These are phyloP conservation scores for Spodoptera litura DNA, from an alignment of 1,140 invertebrate genomes.

Conservation along the genomic window DNA sequence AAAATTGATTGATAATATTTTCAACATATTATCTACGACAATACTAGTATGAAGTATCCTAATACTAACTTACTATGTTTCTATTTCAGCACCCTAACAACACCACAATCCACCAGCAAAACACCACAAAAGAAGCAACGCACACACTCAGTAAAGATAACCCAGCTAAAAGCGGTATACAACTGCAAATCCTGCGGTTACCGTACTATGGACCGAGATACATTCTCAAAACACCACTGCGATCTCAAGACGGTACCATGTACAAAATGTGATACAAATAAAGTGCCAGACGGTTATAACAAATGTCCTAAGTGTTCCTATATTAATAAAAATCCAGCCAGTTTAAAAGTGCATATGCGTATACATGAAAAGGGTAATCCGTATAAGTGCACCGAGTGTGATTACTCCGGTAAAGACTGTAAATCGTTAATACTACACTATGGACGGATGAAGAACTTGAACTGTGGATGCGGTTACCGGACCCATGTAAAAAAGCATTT, in stretches of 20 bases:
- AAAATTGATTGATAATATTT: no score
- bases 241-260: background rate
- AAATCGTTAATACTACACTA: background rate
- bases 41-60: background rate
- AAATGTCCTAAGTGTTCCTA: conserved; percentile 5
- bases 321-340: background rate
- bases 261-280: background rate
- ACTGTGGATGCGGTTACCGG: background rate
- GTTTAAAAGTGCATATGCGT: conserved; percentile 19
- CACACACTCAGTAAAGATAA: conserved; percentile 17
- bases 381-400: conserved; percentile 28
- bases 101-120: background rate
- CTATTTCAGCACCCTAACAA: background rate
- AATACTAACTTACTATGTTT: no score
- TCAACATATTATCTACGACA: no score
- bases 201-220: conserved; percentile 5
- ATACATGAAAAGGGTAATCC: conserved; percentile 4
- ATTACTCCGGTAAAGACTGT: background rate
- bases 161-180: conserved; percentile 11
- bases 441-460: background rate
- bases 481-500: conserved; percentile 22
- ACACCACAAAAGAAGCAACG: background rate
- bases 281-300: background rate
- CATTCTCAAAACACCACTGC: conserved; percentile 1
- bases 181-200: conserved; percentile 24